Base-by-base conservation (phyloP, 2,888 invertebrate genomes). In the Rhingia rostrata region DNA sequence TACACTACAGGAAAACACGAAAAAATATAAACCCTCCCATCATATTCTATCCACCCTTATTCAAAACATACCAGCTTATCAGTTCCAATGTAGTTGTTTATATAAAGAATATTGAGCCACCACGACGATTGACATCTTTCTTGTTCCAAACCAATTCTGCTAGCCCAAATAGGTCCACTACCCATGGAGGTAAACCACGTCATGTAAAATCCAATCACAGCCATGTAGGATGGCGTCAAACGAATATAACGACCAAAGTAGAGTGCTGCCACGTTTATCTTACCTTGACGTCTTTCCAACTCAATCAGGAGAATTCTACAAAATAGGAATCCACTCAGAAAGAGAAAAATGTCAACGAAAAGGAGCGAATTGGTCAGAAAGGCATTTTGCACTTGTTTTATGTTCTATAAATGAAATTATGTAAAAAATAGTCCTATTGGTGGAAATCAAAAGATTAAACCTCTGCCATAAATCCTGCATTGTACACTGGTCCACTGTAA, bases 141-240 rank as follows among this genome's bases (percentile, higher is more conserved):
- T 58, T 90, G 89, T 85, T 93, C 93, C 41, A 93, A 87, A n/a
- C 90, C 90, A 82, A 95, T 92, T 85, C 93, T 92, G 14, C 93
- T 92, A 41, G 94, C 92, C 96, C 96, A 96, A 56, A 96, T 91
- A 0, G 96, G 96, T 0, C 96, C 96, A 85, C 94, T 93, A 14
- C 94, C 95, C 32, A 95, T 90, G 88, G 94, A 93, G 4, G 94
- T 93, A 61, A 96, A 92, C 93, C 95, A 94, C 0, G 96, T 95
- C 90, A 94, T 94, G 89, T 95, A 95, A 87, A 96, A 94, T 22
- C 94, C 93, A 88, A 96, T 93, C 12, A 96, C 93, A 0, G 95
- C 93, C 73, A 94, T 88, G 88, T 96, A 96, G 0, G 95, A 94
- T 58, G 96, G 96, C 9, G 96, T 96, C 83, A 96, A 92, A 87